phyloP scores from a whole-genome alignment of 1,140 invertebrate species.

The Mesaphorura yosii region DNA sequence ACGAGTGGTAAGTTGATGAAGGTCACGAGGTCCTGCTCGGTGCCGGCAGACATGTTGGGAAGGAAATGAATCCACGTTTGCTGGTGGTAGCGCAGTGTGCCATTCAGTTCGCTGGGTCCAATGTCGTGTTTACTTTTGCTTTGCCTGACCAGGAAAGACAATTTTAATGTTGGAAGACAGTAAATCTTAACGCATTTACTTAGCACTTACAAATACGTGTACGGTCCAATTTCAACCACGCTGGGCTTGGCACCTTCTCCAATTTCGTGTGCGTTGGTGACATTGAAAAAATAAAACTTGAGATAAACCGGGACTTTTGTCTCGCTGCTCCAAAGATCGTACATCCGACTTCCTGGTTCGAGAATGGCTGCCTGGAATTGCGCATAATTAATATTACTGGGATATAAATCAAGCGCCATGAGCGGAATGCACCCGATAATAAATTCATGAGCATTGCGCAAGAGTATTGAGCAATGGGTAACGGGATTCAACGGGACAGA shows the following conservation, averaged over 20 bases:
- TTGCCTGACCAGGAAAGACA: constrained; percentile 4
- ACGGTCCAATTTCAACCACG: constrained; percentile 7
- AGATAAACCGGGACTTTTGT: background rate
- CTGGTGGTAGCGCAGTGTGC: background rate
- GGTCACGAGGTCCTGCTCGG: constrained; percentile 5
- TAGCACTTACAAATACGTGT: constrained; percentile 10
- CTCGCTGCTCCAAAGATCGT: background rate
- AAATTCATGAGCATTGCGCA: no score
- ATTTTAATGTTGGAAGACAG: background rate
- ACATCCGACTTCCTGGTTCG: background rate
- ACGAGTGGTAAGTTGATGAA: constrained; percentile 6
- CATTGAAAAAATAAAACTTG: constrained; percentile 11
- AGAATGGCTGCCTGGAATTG: no score
- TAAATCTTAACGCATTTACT: background rate
- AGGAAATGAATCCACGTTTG: background rate
- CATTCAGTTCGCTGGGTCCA: background rate
- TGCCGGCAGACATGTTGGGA: constrained; percentile 3
- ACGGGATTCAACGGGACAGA: no score
- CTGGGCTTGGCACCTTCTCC: constrained; percentile 3
- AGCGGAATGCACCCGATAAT: no score
- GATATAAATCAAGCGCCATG: no score
- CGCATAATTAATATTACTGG: no score
- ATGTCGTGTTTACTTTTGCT: background rate
- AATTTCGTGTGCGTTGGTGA: constrained; percentile 8
- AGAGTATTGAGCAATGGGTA: no score